These are phyloP conservation scores for Thymelicus sylvestris DNA, from an alignment of 2,888 invertebrate genomes.

Conservation along the genomic window DNA sequence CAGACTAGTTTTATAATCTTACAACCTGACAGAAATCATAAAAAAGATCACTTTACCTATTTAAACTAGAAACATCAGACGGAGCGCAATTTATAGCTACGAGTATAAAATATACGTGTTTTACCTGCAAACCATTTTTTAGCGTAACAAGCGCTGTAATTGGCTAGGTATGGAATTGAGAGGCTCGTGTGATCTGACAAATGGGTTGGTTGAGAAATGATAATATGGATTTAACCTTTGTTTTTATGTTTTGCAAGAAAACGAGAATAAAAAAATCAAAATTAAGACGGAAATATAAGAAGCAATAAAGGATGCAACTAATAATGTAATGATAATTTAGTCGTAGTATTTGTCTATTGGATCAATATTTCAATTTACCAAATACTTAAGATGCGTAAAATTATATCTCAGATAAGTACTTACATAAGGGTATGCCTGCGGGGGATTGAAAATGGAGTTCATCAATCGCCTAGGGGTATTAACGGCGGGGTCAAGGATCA, in stretches of 20 bases:
- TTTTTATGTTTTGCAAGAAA: slow-evolving; percentile 7
- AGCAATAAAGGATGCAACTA: too few species aligned
- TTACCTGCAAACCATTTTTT: slow-evolving; percentile 64
- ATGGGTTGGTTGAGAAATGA: slow-evolving; percentile 41
- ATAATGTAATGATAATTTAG: too few species aligned
- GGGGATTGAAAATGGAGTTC: not conserved
- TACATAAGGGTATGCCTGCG: not conserved
- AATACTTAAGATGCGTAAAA: too few species aligned
- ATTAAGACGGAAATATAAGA: too few species aligned
- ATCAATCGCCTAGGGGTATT: not conserved
- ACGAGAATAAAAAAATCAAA: too few species aligned
- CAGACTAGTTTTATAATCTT: not conserved
- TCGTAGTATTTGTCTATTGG: too few species aligned
- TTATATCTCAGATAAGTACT: too few species aligned
- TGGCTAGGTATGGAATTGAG: slow-evolving; percentile 68
- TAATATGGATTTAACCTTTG: slow-evolving; percentile 9
- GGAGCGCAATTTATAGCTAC: slow-evolving; percentile 44
- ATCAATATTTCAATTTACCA: too few species aligned
- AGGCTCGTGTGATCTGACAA: slow-evolving; percentile 54
- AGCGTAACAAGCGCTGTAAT: slow-evolving; percentile 74
- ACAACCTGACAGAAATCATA: too few species aligned
- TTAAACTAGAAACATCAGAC: not conserved
- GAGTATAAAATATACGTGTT: slow-evolving; percentile 50
- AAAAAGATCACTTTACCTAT: too few species aligned
- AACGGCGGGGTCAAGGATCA: not conserved